These are phyloP conservation scores for Chloroceryle amazona DNA, from an alignment of 2,797 vertebrate species.

Conservation along the genomic window DNA sequence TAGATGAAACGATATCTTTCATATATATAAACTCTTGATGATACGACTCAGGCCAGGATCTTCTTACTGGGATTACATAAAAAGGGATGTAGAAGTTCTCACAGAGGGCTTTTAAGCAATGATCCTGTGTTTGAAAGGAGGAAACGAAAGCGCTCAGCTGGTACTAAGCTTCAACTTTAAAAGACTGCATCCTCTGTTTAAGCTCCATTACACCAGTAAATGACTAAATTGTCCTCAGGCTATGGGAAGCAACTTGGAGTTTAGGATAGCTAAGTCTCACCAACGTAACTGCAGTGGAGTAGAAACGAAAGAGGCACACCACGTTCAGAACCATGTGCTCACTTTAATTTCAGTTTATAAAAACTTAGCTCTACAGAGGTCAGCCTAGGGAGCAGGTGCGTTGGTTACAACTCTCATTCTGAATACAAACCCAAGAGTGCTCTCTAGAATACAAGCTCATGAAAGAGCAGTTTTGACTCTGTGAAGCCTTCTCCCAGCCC, in stretches of 20 bases:
- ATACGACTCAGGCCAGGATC: not conserved
- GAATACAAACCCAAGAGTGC: not conserved
- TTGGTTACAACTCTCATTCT: not conserved
- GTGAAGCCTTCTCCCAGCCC: not conserved
- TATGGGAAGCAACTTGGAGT: not conserved
- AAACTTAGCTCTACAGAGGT: not conserved
- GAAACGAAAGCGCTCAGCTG: not conserved
- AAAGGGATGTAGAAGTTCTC: not conserved
- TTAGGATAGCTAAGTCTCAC: not conserved
- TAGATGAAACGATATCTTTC: not conserved
- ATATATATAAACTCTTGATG: not conserved
- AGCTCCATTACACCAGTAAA: slow-evolving; percentile 17
- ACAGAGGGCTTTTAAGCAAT: not conserved
- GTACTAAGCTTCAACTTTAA: not conserved
- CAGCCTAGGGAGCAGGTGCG: not conserved
- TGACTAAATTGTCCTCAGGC: not conserved
- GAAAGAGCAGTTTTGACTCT: not conserved
- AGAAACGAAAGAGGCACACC: not conserved
- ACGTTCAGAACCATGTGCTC: rapidly evolving
- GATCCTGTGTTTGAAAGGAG: not conserved
- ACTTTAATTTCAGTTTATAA: not conserved
- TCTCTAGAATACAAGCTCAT: not conserved
- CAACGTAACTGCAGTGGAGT: not conserved
- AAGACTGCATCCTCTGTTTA: not conserved
- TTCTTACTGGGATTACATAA: not conserved